phyloP scores from a whole-genome alignment of 2,797 vertebrate species.

The Anas flavirostris region DNA sequence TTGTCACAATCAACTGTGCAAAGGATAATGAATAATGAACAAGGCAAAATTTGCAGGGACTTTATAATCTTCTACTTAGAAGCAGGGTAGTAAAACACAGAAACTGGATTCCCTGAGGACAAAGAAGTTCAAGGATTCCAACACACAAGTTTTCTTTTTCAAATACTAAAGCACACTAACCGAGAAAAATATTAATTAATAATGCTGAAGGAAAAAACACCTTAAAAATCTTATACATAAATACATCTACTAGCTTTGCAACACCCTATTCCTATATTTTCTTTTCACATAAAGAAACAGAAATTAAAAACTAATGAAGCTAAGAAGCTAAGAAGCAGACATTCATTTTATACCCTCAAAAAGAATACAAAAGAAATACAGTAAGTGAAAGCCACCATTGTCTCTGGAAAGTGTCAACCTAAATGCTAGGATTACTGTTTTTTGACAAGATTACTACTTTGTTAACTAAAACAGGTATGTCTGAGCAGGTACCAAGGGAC shows the following conservation, averaged over 20 bases:
- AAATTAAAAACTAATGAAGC: neutral
- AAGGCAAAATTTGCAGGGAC: constrained; percentile 17
- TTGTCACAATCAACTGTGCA: constrained; percentile 43
- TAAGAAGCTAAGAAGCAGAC: neutral
- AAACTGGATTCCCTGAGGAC: neutral
- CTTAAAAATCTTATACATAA: neutral
- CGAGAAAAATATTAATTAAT: neutral
- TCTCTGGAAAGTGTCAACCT: neutral
- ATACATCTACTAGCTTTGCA: neutral
- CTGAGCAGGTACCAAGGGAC: neutral
- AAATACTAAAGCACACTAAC: neutral
- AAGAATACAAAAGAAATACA: neutral
- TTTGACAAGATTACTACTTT: neutral
- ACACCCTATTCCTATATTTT: accelerated
- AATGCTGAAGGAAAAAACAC: neutral
- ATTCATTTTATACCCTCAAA: neutral
- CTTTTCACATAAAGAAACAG: neutral
- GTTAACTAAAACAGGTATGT: neutral
- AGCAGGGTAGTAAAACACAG: neutral
- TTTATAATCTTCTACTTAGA: neutral
- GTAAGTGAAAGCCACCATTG: neutral
- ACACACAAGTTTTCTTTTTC: neutral
- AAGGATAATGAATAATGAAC: constrained; percentile 59
- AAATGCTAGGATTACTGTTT: neutral
- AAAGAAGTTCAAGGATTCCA: neutral